A percentile compares a stretch with the other conserved stretches of the same genome.
Evolutionary conservation across 2,797 vertebrate species (phyloP).

Genomic region (Echeneis naucrates): DNA sequence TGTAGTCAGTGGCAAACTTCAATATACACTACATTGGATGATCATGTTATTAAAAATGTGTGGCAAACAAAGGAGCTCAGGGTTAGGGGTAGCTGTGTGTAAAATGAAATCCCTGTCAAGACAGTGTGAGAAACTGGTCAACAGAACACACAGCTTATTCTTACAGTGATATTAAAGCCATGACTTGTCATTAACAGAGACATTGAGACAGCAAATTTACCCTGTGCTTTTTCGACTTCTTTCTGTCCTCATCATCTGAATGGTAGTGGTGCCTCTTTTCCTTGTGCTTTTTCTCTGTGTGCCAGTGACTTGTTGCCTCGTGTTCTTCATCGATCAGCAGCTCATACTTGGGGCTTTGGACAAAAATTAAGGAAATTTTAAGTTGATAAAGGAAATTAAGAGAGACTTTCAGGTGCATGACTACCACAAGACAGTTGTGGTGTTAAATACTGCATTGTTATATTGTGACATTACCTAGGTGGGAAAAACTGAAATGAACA

Average conservation of each 20-base stretch:
- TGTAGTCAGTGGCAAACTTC: no score
- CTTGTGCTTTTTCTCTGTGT: slow-evolving; percentile 88
- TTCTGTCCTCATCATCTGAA: slow-evolving; percentile 88
- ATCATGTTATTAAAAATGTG: no score
- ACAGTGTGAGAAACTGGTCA: no score
- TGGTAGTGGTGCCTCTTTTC: slow-evolving; percentile 88
- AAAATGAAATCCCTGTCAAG: no score
- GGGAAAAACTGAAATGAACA: slow-evolving; percentile 1
- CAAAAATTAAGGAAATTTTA: slow-evolving; percentile 80
- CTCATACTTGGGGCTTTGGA: slow-evolving; percentile 89
- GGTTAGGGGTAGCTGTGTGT: no score
- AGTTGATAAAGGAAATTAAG: neutral
- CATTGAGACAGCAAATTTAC: slow-evolving; percentile 69
- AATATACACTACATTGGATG: no score
- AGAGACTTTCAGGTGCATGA: neutral
- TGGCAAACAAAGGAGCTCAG: no score
- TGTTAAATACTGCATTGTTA: neutral
- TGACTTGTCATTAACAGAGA: neutral
- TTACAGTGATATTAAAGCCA: neutral
- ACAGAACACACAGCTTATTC: no score
- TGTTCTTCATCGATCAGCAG: slow-evolving; percentile 90
- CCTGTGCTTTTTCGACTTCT: slow-evolving; percentile 89
- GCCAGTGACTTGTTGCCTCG: slow-evolving; percentile 80
- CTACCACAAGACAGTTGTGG: neutral
- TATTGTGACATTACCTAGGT: slow-evolving; percentile 8